Evolutionary conservation across 1,140 invertebrate genomes (phyloP).

Genomic region (fruit fly (Drosophila melanogaster)): DNA sequence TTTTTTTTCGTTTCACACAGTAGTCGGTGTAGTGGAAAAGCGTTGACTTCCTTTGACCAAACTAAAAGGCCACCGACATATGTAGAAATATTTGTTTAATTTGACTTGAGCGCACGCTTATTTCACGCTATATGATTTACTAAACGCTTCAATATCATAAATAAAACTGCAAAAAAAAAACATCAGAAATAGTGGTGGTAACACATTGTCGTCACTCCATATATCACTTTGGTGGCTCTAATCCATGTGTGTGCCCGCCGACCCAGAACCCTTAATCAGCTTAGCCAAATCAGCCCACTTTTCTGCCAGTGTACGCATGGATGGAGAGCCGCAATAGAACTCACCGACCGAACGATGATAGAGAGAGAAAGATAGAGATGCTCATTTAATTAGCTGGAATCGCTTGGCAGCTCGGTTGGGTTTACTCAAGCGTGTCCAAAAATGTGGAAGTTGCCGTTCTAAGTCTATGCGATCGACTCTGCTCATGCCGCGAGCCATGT

Average conservation of each 20-base stretch:
- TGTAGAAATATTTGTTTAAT: conserved; percentile 54
- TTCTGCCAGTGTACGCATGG: conserved; percentile 43
- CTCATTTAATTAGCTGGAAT: conserved; percentile 68
- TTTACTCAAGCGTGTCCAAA: conserved; percentile 69
- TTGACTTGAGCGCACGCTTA: conserved; percentile 49
- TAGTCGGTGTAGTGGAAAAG: conserved; percentile 66
- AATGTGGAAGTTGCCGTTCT: conserved; percentile 56
- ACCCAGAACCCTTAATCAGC: conserved; percentile 60
- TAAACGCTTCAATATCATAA: conserved; percentile 68
- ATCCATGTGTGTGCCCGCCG: conserved; percentile 48
- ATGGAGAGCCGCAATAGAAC: conserved; percentile 33
- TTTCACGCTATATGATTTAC: conserved; percentile 72
- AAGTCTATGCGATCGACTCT: conserved; percentile 40
- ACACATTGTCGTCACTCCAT: conserved; percentile 44
- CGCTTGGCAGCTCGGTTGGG: conserved; percentile 32
- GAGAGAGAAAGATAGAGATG: conserved; percentile 26
- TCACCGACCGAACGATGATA: conserved; percentile 4
- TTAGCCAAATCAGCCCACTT: conserved; percentile 10
- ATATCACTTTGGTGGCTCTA: conserved; percentile 54
- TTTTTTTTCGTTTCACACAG: conserved; percentile 53
- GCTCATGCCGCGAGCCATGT: conserved; percentile 15
- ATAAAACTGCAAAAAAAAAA: conserved; percentile 43
- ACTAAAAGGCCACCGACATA: conserved; percentile 49
- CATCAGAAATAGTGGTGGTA: conserved; percentile 32
- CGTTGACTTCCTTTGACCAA: conserved; percentile 56